Percentiles rank a stretch among this genome's conserved stretches.
phyloP scores from a whole-genome alignment of 2,888 invertebrate species.

The Lathronympha strigana region DNA sequence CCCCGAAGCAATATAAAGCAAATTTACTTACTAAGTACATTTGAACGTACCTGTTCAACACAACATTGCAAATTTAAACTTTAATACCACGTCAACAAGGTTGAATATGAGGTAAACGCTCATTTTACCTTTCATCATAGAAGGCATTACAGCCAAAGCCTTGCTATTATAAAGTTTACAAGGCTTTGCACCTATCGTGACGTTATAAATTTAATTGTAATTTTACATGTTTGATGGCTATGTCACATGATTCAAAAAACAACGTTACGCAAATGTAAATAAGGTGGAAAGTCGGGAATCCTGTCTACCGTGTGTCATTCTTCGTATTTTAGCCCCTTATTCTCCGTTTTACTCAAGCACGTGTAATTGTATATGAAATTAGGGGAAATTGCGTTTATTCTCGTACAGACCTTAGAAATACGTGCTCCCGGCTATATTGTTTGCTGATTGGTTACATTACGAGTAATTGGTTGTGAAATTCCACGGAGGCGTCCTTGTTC shows the following conservation, averaged over 20 bases:
- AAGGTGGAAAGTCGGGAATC: neutral
- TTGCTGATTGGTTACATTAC: conserved; percentile 30
- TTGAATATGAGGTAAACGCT: neutral
- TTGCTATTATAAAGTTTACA: neutral
- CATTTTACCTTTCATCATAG: too few species aligned
- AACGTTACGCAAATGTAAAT: neutral
- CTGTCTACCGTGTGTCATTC: neutral
- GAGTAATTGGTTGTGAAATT: conserved; percentile 18
- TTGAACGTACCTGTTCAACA: neutral
- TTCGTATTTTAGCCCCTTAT: conserved; percentile 2
- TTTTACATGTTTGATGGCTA: neutral
- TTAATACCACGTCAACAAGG: neutral
- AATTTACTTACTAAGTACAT: too few species aligned
- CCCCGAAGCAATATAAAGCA: neutral
- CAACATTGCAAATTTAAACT: neutral
- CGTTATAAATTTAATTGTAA: neutral
- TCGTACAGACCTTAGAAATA: conserved; percentile 4
- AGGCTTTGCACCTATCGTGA: neutral
- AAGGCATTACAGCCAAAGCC: too few species aligned
- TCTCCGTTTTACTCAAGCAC: conserved; percentile 2
- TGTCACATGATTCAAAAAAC: neutral
- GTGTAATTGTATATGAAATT: conserved; percentile 28
- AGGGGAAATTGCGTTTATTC: conserved; percentile 21
- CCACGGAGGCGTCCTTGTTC: neutral
- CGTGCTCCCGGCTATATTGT: conserved; percentile 22